Evolutionary conservation across 2,888 invertebrate genomes (phyloP).

Genomic region (Buathra laborator): DNA sequence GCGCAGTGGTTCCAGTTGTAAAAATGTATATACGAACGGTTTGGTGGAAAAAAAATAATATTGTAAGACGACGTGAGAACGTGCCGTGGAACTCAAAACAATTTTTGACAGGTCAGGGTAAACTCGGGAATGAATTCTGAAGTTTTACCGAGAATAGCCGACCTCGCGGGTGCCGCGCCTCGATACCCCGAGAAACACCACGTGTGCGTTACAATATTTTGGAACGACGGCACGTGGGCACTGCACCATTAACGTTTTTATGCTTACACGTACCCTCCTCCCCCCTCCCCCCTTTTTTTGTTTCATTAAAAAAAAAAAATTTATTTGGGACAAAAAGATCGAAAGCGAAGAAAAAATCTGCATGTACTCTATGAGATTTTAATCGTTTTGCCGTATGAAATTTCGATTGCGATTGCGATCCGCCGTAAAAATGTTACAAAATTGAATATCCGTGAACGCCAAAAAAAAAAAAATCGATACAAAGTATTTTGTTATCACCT

Average conservation of each 20-base stretch:
- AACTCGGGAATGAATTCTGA: conserved; percentile 16
- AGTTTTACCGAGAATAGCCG: conserved; percentile 35
- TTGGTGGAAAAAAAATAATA: not conserved
- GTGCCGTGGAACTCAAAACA: conserved; percentile 38
- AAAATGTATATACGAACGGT: not conserved
- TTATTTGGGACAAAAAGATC: not conserved
- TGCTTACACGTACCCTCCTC: not conserved
- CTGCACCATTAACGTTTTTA: not conserved
- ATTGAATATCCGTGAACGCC: too few relatives aligned
- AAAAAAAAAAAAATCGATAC: too few relatives aligned
- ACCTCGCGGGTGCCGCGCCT: conserved; percentile 22
- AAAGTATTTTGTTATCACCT: too few relatives aligned
- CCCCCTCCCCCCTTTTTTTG: not conserved
- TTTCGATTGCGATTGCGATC: too few relatives aligned
- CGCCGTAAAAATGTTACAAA: too few relatives aligned
- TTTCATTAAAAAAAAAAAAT: not conserved
- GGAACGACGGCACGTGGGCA: not conserved
- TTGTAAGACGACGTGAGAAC: not conserved
- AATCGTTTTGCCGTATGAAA: too few relatives aligned
- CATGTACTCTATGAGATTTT: too few relatives aligned
- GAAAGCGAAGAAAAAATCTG: not conserved
- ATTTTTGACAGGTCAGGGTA: conserved; percentile 33
- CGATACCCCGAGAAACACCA: not conserved
- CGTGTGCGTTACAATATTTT: conserved; percentile 25
- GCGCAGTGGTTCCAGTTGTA: not conserved